These are phyloP conservation scores for Acrobasis repandana DNA, from an alignment of 2,888 invertebrate genomes.

Conservation along the genomic window DNA sequence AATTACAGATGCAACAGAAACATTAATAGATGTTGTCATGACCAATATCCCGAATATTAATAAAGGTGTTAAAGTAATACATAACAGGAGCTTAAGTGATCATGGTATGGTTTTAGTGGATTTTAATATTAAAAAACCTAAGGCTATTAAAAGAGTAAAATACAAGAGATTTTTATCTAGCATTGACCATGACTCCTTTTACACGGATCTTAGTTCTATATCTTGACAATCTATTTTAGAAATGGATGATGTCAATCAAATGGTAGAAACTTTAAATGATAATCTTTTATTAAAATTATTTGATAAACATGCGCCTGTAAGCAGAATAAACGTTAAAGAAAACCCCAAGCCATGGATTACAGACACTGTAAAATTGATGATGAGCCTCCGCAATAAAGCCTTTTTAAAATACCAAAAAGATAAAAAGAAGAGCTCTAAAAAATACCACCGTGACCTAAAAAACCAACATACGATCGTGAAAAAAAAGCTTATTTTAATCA, in stretches of 20 bases:
- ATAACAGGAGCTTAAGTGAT: constrained; percentile 23
- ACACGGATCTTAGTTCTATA: constrained; percentile 7
- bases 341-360: no score
- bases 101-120: constrained; percentile 22
- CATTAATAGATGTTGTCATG: constrained; percentile 28
- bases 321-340: no score
- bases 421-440: constrained; percentile 16
- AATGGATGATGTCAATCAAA: constrained; percentile 14
- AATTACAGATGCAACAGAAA: constrained; percentile 23
- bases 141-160: not conserved
- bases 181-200: constrained; percentile 4
- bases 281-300: constrained; percentile 23
- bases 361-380: no score
- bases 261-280: constrained; percentile 26
- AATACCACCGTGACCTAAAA: constrained; percentile 28
- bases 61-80: constrained; percentile 8
- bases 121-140: constrained; percentile 21
- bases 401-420: constrained; percentile 18
- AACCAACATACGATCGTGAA: constrained; percentile 28
- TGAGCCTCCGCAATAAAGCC: constrained; percentile 28
- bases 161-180: not conserved
- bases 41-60: not conserved
- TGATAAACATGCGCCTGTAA: constrained; percentile 30
- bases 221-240: not conserved
- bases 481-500: constrained; percentile 28